Evolutionary conservation across 2,888 invertebrate species (phyloP).

Genomic region (Ceraclea dissimilis): DNA sequence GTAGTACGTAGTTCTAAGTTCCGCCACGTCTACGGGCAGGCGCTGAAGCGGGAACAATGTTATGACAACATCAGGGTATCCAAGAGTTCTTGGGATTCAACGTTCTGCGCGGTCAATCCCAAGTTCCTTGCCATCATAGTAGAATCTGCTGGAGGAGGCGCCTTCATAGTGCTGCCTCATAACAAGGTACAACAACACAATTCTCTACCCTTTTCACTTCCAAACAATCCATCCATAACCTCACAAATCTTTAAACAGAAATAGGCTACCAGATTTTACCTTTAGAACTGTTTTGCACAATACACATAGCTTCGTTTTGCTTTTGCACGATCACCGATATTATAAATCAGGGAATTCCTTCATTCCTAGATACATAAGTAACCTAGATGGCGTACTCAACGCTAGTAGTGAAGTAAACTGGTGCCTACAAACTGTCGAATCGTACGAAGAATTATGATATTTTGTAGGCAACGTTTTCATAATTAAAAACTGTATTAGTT

Average conservation of each 20-base stretch:
- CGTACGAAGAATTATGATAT: no score
- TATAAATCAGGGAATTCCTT: no score
- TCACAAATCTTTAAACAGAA: conserved; percentile 6
- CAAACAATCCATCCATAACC: not conserved
- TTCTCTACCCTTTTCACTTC: not conserved
- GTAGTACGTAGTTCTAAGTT: conserved; percentile 97
- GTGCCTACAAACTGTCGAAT: no score
- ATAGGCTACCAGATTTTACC: no score
- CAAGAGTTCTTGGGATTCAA: conserved; percentile 97
- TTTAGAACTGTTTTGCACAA: no score
- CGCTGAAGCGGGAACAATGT: conserved; percentile 91
- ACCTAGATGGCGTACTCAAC: no score
- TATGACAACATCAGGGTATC: conserved; percentile 96
- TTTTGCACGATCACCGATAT: no score
- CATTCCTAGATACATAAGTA: no score
- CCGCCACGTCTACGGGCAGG: conserved; percentile 78
- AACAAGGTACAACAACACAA: conserved; percentile 60
- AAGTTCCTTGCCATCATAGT: conserved; percentile 96
- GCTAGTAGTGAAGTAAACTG: no score
- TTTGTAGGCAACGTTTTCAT: no score
- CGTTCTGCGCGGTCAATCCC: conserved; percentile 97
- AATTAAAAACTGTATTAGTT: no score
- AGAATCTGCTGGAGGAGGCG: conserved; percentile 93
- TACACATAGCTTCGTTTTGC: no score
- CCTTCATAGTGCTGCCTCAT: conserved; percentile 89